Evolutionary conservation across 2,797 vertebrate species (phyloP).

Genomic region (Sciaenops ocellatus): DNA sequence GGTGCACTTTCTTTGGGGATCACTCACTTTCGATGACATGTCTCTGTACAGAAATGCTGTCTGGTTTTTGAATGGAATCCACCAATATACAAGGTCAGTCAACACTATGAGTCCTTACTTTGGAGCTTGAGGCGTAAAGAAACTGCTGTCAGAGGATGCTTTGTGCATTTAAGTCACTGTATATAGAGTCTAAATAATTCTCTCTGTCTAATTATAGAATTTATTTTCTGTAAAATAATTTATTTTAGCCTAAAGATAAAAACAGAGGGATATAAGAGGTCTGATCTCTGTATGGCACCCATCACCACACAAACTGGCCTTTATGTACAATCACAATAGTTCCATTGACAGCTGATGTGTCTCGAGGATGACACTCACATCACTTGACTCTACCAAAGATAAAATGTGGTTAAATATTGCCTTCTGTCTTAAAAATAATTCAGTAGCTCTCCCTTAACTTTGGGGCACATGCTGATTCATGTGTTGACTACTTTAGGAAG

Average conservation of each 20-base stretch:
- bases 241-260: not conserved
- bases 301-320: conserved; percentile 60
- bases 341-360: conserved; percentile 69
- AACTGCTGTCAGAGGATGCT: not conserved
- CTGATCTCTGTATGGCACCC: conserved; percentile 58
- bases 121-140: not conserved
- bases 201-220: not conserved
- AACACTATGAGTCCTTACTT: not conserved
- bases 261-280: conserved; percentile 25
- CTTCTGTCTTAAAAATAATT: not conserved
- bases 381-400: conserved; percentile 15
- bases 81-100: conserved; percentile 85
- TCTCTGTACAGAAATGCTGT: conserved; percentile 83
- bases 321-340: conserved; percentile 70
- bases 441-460: not conserved
- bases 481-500: conserved; percentile 62
- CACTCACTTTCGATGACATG: conserved; percentile 64
- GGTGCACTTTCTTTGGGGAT: conserved; percentile 1
- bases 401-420: conserved; percentile 1
- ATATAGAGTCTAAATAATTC: not conserved
- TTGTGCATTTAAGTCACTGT: not conserved
- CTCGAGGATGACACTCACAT: conserved; percentile 41
- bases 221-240: not conserved
- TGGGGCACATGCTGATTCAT: not conserved
- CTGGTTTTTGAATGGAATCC: conserved; percentile 86